A percentile compares a stretch with the other conserved stretches of the same genome.
phyloP scores from a whole-genome alignment of 2,113 vertebrate genomes.

The Euleptes europaea region DNA sequence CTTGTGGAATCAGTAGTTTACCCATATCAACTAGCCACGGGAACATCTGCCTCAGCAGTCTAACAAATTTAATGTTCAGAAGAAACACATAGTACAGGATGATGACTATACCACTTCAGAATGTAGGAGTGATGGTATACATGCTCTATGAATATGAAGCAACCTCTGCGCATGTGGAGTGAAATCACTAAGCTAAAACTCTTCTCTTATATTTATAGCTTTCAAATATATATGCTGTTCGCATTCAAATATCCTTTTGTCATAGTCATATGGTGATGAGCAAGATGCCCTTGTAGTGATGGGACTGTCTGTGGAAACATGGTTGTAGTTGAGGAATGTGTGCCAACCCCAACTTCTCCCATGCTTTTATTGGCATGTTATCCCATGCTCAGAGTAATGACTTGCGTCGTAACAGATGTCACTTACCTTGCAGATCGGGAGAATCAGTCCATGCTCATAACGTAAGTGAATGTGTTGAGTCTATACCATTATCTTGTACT shows the following conservation, averaged over 20 bases:
- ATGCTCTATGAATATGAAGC: neutral
- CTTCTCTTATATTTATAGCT: neutral
- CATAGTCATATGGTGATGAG: neutral
- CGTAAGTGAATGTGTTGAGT: constrained; percentile 79
- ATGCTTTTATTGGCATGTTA: too few relatives aligned
- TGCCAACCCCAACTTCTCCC: neutral
- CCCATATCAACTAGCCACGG: neutral
- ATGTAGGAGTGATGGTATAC: neutral
- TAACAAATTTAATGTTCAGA: neutral
- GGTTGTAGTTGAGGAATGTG: neutral
- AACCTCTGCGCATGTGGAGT: neutral
- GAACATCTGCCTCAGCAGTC: neutral
- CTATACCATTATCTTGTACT: neutral
- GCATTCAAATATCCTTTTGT: neutral
- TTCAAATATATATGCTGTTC: neutral
- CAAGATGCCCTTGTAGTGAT: neutral
- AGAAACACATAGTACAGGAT: neutral
- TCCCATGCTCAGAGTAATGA: neutral
- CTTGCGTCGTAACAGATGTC: neutral
- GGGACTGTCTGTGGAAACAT: neutral
- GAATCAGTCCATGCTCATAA: constrained; percentile 98
- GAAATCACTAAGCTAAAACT: neutral
- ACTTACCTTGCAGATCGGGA: constrained; percentile 85
- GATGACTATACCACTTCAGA: neutral
- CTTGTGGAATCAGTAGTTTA: neutral